phyloP scores from a whole-genome alignment of 2,888 invertebrate genomes.

The Pyrocoelia pectoralis region DNA sequence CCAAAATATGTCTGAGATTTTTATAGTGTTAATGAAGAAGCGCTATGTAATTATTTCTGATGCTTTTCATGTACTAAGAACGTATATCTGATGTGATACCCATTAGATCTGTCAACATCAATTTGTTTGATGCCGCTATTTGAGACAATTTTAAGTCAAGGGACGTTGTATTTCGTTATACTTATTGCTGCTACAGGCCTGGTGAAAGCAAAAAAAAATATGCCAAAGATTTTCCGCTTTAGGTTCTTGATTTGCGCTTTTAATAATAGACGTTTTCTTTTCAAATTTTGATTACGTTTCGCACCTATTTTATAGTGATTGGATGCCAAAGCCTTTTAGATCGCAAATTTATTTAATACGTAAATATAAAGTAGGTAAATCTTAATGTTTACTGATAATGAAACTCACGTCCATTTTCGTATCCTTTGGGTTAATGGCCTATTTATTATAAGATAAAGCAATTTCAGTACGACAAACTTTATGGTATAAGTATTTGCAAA shows the following conservation, averaged over 20 bases:
- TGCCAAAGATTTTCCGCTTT: slow-evolving; percentile 32
- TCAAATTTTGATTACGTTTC: slow-evolving; percentile 22
- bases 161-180: not conserved
- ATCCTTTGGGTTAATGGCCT: slow-evolving; percentile 37
- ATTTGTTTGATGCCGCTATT: slow-evolving; percentile 21
- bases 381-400: slow-evolving; percentile 21
- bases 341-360: slow-evolving; percentile 17
- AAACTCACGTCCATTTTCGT: slow-evolving; percentile 35
- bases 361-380: slow-evolving; percentile 13
- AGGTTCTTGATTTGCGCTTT: slow-evolving; percentile 25
- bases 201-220: slow-evolving; percentile 17
- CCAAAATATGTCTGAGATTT: not conserved
- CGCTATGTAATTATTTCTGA: slow-evolving; percentile 54
- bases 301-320: slow-evolving; percentile 18
- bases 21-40: slow-evolving; percentile 43
- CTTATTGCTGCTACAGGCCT: slow-evolving; percentile 7
- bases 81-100: slow-evolving; percentile 57
- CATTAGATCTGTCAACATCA: slow-evolving; percentile 40
- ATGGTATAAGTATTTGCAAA: slow-evolving; percentile 26
- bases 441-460: slow-evolving; percentile 32
- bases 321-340: slow-evolving; percentile 35
- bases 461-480: slow-evolving; percentile 31
- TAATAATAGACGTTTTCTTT: slow-evolving; percentile 19
- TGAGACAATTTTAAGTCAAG: not conserved
- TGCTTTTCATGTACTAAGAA: slow-evolving; percentile 54